Base-by-base conservation (phyloP, 2,797 vertebrate species). In the Enteromius fasciolatus region DNA sequence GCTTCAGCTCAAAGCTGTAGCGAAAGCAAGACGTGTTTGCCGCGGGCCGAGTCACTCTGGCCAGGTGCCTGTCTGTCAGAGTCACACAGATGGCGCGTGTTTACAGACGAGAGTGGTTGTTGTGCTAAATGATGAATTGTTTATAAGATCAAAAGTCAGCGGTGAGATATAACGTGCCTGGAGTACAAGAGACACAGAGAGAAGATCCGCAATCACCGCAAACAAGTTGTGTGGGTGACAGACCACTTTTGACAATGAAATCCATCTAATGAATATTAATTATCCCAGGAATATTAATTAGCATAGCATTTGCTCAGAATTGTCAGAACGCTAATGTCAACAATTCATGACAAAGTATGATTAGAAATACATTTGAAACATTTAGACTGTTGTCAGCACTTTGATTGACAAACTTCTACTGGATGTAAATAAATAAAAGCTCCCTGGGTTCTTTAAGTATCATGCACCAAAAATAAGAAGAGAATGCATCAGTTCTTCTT, bases 1-100 rank as follows among this genome's bases (percentile, higher is more conserved):
- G 20, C 85, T 88, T 84, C 66, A 79, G 77, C 89, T 88, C 77
- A n/a, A 28, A 68, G 79, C 33, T 54, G 85, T 81, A 67, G 83
- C 84, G 66, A 82, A 67, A 67, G 63, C 31, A 61, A 86, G 80
- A 77, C 68, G 76, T 46, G 20, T 20, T 48, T 12, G 61, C 76
- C 76, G 28, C 36, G 20, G 79, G 82, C 12, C 18, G 31, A 76
- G 57, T 48, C 17, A 33, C 25, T 61, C 66, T 75, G 77, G 7
- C 44, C 78, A 73, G 57, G 44, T 54, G 41, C 82, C 59, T 63
- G 28, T 61, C 78, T 78, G 80, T 70, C 80, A 68, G 64, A 25
- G 52, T 39, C 54, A 52, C 54, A 81, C 70, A 81, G 80, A 81
- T 81, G 80, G 70, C 31, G n/a, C n/a, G n/a, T 81, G 79, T 74